Evolutionary conservation across 1,140 invertebrate species (phyloP), one percentile per base, ranked within the genome.

Genomic region (Drosophila athabasca): DNA sequence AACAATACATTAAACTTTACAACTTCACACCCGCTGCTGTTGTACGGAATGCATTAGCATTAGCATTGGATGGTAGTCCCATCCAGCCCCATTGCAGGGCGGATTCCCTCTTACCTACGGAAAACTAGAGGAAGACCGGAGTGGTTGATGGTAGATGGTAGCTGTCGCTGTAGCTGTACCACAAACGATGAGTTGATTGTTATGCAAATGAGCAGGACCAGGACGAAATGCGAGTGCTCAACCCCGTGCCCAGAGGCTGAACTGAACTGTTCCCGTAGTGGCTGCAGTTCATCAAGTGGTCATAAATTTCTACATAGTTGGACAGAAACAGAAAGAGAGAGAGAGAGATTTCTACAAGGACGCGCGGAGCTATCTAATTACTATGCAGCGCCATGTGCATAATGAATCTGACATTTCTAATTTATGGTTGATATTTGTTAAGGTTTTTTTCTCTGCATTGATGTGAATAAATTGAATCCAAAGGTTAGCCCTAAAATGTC

Each of bases 1-100:
- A 88, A 88, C 83, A 88, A 89, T 88, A 79, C 79, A 85, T 85
- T 89, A 89, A 88, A 88, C 79, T 88, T 88, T 88, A 88, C 83
- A 88, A 88, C 83, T 88, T 88, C 83, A 88, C 83, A 88, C 83
- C 83, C 83, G 83, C 83, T 65, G 83, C 49, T 35, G 35, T 35
- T 65, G 61, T 62, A 79, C 50, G 62, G 31, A 76, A 83, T 76
- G 76, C 79, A 83, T 87, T 87, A 87, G 76, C 79, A 83, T 87
- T 87, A 87, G 62, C 58, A 49, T 51, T 50, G 15, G n/a, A 15
- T 24, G 35, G 60, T 29, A 11, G 17, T 46, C 26, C 24, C 5
- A 26, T 26, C 24, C 35, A 24, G 15, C 45, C 5, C 41, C 39
- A 15, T 17, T 17, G 60, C 26, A 31, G 19, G 22, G 43, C 15